Conservation (phyloP, 2,888 invertebrate genomes). For the Ormyrus labotus region DNA sequence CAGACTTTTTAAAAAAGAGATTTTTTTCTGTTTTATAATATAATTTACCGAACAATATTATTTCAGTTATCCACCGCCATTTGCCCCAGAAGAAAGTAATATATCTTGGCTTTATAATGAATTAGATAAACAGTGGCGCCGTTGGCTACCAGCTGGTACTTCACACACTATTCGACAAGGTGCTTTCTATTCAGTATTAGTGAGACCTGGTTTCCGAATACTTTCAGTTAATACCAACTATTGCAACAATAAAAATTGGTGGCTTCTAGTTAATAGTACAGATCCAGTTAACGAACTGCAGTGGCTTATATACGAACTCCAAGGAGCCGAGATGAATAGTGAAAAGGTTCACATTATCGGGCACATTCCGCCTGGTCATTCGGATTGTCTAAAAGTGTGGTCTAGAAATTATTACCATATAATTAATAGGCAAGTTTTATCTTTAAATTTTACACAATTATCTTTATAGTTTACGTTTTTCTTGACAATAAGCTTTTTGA, state of each 20-base stretch:
- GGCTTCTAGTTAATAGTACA: constrained; percentile 94
- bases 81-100: constrained; percentile 88
- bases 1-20: too few relatives aligned
- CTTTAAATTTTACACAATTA: too few relatives aligned
- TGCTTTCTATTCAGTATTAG: constrained; percentile 93
- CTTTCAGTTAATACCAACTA: constrained; percentile 98
- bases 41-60: too few relatives aligned
- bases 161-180: constrained; percentile 91
- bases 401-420: constrained; percentile 95
- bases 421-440: constrained; percentile 88
- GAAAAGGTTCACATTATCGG: constrained; percentile 98
- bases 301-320: constrained; percentile 96
- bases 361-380: constrained; percentile 96
- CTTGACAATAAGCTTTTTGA: too few relatives aligned
- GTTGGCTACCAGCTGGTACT: constrained; percentile 93
- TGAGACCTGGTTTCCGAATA: constrained; percentile 92
- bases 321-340: constrained; percentile 93
- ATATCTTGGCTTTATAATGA: constrained; percentile 96
- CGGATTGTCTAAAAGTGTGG: constrained; percentile 96
- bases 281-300: constrained; percentile 96
- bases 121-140: constrained; percentile 91
- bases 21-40: too few relatives aligned
- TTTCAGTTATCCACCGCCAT: constrained; percentile 91
- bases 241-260: constrained; percentile 97
- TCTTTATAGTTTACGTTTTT: too few relatives aligned